Evolutionary conservation across 1,140 invertebrate genomes (phyloP), one percentile per base, ranked within the genome.

Genomic region (Asbolus verrucosus): DNA sequence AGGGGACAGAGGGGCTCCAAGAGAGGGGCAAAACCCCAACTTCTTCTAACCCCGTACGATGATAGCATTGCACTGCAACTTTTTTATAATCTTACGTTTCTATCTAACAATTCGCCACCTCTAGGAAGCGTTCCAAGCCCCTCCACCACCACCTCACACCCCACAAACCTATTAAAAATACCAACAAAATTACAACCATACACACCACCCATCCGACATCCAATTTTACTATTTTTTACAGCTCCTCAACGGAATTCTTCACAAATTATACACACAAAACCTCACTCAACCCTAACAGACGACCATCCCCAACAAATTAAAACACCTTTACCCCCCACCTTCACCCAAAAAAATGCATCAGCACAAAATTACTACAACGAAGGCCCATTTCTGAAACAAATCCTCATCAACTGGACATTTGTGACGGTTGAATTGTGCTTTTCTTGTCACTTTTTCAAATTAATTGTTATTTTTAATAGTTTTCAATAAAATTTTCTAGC

Each of bases 21-120:
- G 72, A 72, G 76, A 73, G 75, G 74, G 72, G 71, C 65, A 39
- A 69, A 60, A 67, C 54, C 46, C 61, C 63, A 21, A 21, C 27
- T 54, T 13, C 46, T 54, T 73, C 69, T 71, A 72, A 76, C 69
- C 74, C 74, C 65, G 46, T 71, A 72, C 67, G 74, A 77, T 74
- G 70, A 77, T 72, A 72, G 63, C 38, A 68, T 65, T 62, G 65
- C 67, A 62, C 13, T 69, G 65, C 75, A 71, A 74, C 71, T 75
- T 73, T 65, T 54, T 59, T 74, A 71, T 65, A 76, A 67, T 76
- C 59, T 38, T 50, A 46, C 36, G 19, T 66, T 67, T 66, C 50
- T 9, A 41, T 41, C 30, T 39, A 63, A 39, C 30, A 9, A 62
- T 62, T 62, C n/a, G 24, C 33, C 33, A 36, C 33, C 33, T 36